Evolutionary conservation across 1,140 invertebrate species (phyloP), one percentile per base, ranked within the genome.

Genomic region (Coptotermes formosanus): DNA sequence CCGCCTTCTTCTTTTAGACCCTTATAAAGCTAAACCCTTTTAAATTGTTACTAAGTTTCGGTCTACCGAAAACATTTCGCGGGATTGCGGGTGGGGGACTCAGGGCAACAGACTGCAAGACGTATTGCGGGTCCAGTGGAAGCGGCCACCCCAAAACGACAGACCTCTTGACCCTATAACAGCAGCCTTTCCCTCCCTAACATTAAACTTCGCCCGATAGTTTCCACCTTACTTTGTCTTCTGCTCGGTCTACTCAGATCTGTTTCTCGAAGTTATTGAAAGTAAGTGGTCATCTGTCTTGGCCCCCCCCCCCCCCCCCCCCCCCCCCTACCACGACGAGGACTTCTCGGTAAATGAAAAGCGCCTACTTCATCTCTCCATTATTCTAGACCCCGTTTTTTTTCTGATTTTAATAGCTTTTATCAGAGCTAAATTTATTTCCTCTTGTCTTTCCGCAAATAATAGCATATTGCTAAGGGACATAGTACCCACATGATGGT

Each of bases 61-160:
- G 45, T 48, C 9, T 16, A 48, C 45, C 45, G 45, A 9, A 9
- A 48, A 48, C 45, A 48, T 16, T 48, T 9, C 45, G 45, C 9
- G 14, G 45, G 45, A 38, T 38, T 38, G 38, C 38, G 38, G 38
- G 38, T 38, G 38, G 38, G 38, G 38, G n/a, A n/a, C 38, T 4
- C 38, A 38, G 38, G 38, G 4, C 38, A 38, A 2, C 38, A 38
- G 38, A 19, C 59, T n/a, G 25, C n/a, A 75, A 75, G 64, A 75
- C 64, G 64, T 75, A 75, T 75, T 25, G 64, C 64, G n/a, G 52
- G 64, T 75, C 64, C 64, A 75, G 64, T 30, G 64, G n/a, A 75
- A n/a, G 64, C n/a, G n/a, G n/a, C 59, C 25, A 75, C 64, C 64
- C 64, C 64, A 75, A 8, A 75, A 75, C 64, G 25, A 30, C 64